Conservation (phyloP, 2,113 vertebrate species). For the Sceloporus undulatus region DNA sequence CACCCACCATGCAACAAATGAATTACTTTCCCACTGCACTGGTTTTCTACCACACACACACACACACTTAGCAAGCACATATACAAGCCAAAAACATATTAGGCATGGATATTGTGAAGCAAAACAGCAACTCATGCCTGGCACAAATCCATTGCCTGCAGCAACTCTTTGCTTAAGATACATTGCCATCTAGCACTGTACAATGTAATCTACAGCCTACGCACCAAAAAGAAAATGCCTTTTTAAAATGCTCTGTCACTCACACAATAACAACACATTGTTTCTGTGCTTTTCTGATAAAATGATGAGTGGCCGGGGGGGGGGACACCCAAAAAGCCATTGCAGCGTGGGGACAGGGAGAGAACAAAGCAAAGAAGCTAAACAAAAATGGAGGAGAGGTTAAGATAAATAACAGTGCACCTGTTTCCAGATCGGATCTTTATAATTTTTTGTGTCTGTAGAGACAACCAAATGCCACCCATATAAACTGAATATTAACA, state of each 20-base stretch:
- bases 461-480: background rate
- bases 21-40: background rate
- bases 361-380: background rate
- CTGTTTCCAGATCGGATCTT: background rate
- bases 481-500: background rate
- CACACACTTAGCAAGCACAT: background rate
- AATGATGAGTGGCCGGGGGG: background rate
- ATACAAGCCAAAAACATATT: slow-evolving; percentile 22
- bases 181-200: slow-evolving; percentile 65
- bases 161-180: slow-evolving; percentile 47
- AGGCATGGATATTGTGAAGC: slow-evolving; percentile 28
- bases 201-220: slow-evolving; percentile 47
- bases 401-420: background rate
- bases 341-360: background rate
- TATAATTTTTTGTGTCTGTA: background rate
- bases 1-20: background rate
- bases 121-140: slow-evolving; percentile 35
- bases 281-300: slow-evolving; percentile 8
- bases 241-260: slow-evolving; percentile 28
- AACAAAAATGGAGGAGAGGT: background rate
- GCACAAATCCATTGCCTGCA: slow-evolving; percentile 44
- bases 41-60: background rate
- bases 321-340: background rate
- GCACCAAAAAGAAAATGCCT: slow-evolving; percentile 41
- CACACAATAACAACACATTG: background rate